Percentiles rank a stretch among this genome's conserved stretches.
These are phyloP conservation scores for Andricus curvator DNA, from an alignment of 2,888 invertebrate species.

Conservation along the genomic window DNA sequence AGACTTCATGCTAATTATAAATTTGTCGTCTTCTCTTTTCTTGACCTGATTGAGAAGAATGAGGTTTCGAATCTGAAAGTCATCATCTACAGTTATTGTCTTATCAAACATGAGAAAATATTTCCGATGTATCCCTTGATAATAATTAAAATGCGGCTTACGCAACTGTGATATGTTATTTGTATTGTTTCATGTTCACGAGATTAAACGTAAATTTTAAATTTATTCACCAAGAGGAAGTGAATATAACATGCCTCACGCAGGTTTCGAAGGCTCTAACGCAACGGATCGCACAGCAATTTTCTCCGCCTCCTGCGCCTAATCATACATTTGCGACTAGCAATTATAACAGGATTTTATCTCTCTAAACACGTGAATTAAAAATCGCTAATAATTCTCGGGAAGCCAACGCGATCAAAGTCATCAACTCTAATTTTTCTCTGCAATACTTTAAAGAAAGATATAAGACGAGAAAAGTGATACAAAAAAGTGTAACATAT, in stretches of 20 bases:
- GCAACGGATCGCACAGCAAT: slow-evolving; percentile 24
- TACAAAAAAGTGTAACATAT: not conserved
- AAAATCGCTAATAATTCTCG: slow-evolving; percentile 20
- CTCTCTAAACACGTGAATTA: slow-evolving; percentile 25
- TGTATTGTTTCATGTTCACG: slow-evolving; percentile 23
- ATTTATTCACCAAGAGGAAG: slow-evolving; percentile 31
- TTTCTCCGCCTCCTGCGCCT: slow-evolving; percentile 31
- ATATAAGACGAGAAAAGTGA: not conserved
- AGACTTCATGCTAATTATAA: not conserved
- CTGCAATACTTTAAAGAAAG: not conserved
- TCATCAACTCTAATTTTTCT: not conserved
- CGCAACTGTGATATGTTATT: slow-evolving; percentile 13
- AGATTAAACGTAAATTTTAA: not conserved
- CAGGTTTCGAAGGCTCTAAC: slow-evolving; percentile 34
- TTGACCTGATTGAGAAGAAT: not conserved
- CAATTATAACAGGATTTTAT: slow-evolving; percentile 42
- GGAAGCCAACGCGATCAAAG: not conserved
- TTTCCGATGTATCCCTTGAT: not conserved
- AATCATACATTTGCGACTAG: slow-evolving; percentile 31
- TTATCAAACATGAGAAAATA: not conserved
- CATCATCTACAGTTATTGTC: slow-evolving; percentile 9
- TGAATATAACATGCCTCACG: slow-evolving; percentile 29
- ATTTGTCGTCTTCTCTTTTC: not conserved
- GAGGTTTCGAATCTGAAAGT: not conserved
- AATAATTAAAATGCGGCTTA: slow-evolving; percentile 13